Conservation (phyloP, 1,140 invertebrate species). For the Pararge aegeria region DNA sequence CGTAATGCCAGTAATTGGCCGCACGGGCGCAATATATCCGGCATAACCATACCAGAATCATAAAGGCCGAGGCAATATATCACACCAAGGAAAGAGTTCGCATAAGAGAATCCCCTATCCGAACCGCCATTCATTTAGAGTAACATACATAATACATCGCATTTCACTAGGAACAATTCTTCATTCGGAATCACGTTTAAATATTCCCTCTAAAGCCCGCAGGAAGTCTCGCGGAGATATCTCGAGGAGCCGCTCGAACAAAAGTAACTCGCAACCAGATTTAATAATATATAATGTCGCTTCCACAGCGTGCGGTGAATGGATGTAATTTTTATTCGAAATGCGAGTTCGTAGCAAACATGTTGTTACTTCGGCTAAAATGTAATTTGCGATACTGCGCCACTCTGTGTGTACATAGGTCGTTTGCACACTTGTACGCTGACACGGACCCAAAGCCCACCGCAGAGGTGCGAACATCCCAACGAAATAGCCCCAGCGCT, state of each 20-base stretch:
- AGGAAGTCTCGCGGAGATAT: background rate
- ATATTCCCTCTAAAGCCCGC: conserved; percentile 33
- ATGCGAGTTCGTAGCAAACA: background rate
- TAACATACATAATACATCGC: conserved; percentile 43
- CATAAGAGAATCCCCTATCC: conserved; percentile 14
- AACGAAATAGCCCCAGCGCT: too few species aligned
- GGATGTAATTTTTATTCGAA: conserved; percentile 10
- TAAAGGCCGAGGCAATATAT: conserved; percentile 18
- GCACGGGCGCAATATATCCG: conserved; percentile 20
- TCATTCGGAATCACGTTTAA: conserved; percentile 44
- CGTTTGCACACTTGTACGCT: too few species aligned
- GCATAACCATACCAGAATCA: conserved; percentile 13
- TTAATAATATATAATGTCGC: conserved; percentile 6
- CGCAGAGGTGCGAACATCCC: too few species aligned
- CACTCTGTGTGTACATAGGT: background rate
- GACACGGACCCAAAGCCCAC: too few species aligned
- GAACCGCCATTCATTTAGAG: conserved; percentile 40
- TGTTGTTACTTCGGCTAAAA: conserved; percentile 2
- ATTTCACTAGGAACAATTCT: conserved; percentile 36
- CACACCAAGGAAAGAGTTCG: conserved; percentile 10
- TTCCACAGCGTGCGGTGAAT: conserved; percentile 5
- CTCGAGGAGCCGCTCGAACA: background rate
- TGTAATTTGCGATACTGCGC: background rate
- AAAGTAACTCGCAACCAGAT: conserved; percentile 5
- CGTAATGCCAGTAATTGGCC: conserved; percentile 16